A percentile compares a stretch with the other conserved stretches of the same genome.
These are phyloP conservation scores for Perognathus longimembris DNA, from an alignment of 2,113 vertebrate species.

Conservation along the genomic window DNA sequence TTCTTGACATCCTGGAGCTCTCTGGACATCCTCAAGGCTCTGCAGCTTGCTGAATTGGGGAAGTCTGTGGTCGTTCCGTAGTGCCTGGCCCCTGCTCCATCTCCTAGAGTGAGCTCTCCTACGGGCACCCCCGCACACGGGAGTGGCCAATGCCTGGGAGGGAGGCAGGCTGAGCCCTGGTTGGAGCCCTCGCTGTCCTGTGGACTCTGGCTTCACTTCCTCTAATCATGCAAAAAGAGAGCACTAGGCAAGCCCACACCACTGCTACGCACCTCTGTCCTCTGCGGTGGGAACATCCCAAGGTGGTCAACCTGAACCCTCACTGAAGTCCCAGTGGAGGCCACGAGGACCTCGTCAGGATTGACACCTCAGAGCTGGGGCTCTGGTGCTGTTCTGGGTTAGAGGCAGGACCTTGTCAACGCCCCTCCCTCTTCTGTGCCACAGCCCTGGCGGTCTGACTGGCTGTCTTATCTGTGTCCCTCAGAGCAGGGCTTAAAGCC, in stretches of 20 bases:
- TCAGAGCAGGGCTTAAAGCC: not conserved
- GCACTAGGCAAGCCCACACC: no score
- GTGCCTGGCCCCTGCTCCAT: no score
- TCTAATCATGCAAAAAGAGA: not conserved
- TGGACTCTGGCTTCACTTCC: not conserved
- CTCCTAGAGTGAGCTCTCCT: not conserved
- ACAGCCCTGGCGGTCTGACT: not conserved
- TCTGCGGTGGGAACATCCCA: not conserved
- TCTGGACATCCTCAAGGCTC: not conserved
- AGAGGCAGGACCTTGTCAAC: not conserved
- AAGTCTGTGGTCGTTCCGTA: not conserved
- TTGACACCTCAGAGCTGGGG: not conserved
- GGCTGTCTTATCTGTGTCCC: not conserved
- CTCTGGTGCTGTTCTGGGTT: not conserved
- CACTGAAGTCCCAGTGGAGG: not conserved
- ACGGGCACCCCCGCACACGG: not conserved
- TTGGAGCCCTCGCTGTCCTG: not conserved
- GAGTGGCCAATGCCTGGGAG: not conserved
- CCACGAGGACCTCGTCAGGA: not conserved
- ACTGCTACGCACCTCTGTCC: no score
- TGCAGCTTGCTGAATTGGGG: fast-evolving
- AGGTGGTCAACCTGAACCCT: not conserved
- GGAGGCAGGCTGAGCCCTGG: not conserved
- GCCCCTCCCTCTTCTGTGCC: not conserved
- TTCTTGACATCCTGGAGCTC: not conserved